phyloP scores from a whole-genome alignment of 2,113 vertebrate genomes.

The Nymphicus hollandicus region DNA sequence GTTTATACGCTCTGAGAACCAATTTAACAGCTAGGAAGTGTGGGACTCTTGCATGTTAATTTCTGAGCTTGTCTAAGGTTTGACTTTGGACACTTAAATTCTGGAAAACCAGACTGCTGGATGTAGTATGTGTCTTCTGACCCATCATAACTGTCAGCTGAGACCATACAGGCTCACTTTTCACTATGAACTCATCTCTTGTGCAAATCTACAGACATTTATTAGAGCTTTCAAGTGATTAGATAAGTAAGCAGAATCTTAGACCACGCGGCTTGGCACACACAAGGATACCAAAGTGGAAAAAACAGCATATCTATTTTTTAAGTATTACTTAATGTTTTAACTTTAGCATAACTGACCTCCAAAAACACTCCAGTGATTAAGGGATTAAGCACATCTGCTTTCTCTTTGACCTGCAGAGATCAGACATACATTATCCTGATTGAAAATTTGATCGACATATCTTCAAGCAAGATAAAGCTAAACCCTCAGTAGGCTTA shows the following conservation, averaged over 20 bases:
- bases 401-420: conserved; percentile 88
- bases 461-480: conserved; percentile 29
- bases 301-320: background rate
- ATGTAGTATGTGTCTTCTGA: background rate
- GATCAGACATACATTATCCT: conserved; percentile 42
- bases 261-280: background rate
- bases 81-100: background rate
- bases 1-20: background rate
- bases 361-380: conserved; percentile 97
- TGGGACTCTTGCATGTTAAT: background rate
- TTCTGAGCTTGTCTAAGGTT: background rate
- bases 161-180: background rate
- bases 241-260: background rate
- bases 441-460: conserved; percentile 51
- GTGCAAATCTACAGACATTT: background rate
- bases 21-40: background rate
- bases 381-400: conserved; percentile 92
- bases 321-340: conserved; percentile 27
- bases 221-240: background rate
- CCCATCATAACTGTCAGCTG: background rate
- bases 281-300: background rate
- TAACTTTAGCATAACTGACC: conserved; percentile 78
- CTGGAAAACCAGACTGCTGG: background rate
- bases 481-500: background rate
- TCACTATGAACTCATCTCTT: background rate